phyloP scores from a whole-genome alignment of 1,140 invertebrate genomes.

The Leptoteleia sp. region DNA sequence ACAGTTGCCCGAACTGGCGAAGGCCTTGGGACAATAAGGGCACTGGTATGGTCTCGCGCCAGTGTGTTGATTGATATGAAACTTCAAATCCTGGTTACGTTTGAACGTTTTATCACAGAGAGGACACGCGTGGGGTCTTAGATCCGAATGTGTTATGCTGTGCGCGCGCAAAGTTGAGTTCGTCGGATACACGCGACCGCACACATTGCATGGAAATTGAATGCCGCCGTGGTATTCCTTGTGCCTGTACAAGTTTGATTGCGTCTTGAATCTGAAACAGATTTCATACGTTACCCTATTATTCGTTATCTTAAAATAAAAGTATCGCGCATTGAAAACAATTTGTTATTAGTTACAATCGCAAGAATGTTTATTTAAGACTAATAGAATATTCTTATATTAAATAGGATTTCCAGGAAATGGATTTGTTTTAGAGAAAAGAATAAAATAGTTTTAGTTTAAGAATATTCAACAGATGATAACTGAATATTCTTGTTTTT shows the following conservation, averaged over 20 bases:
- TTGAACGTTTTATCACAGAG: conserved; percentile 89
- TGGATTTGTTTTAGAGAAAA: too few species aligned
- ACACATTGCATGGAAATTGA: conserved; percentile 85
- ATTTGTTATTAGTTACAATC: too few species aligned
- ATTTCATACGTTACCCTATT: too few species aligned
- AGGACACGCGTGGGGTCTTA: conserved; percentile 86
- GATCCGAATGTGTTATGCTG: conserved; percentile 86
- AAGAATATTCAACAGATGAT: too few species aligned
- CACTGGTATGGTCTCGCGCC: conserved; percentile 91
- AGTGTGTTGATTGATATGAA: conserved; percentile 90
- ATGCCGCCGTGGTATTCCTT: conserved; percentile 85
- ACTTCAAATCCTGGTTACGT: conserved; percentile 88
- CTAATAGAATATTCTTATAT: too few species aligned
- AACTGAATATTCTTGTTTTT: too few species aligned
- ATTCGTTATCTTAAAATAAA: too few species aligned
- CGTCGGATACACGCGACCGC: conserved; percentile 86
- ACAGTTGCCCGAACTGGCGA: conserved; percentile 89
- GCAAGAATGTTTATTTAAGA: too few species aligned
- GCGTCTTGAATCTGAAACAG: conserved; percentile 85
- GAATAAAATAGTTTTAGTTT: too few species aligned
- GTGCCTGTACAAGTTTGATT: conserved; percentile 85
- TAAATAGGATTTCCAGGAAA: too few species aligned
- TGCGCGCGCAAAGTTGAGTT: conserved; percentile 86
- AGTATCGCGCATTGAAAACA: too few species aligned
- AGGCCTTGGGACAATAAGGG: conserved; percentile 89